A percentile compares a stretch with the other conserved stretches of the same genome.
Evolutionary conservation across 2,797 vertebrate species (phyloP).

Genomic region (Girardinus metallicus): DNA sequence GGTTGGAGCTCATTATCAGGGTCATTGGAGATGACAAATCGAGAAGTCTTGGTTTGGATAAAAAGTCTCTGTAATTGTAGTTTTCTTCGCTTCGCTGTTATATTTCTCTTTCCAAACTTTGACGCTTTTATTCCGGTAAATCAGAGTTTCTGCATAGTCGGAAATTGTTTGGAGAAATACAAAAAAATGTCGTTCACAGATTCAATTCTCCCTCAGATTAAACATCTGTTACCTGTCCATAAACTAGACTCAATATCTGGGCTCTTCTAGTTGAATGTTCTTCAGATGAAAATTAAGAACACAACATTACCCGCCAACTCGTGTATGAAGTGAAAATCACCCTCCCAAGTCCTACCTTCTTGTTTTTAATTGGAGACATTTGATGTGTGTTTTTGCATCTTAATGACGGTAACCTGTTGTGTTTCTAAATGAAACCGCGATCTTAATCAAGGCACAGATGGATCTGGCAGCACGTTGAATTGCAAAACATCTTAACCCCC

Average conservation of each 20-base stretch:
- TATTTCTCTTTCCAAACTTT: neutral
- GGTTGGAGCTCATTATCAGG: constrained; percentile 33
- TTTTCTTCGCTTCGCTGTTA: constrained; percentile 1
- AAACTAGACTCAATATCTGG: neutral
- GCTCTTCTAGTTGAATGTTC: neutral
- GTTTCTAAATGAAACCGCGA: constrained; percentile 23
- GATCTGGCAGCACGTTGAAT: constrained; percentile 25
- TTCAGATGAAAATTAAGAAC: neutral
- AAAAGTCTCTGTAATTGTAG: constrained; percentile 2
- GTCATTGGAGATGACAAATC: constrained; percentile 27
- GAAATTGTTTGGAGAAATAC: neutral
- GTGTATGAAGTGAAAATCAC: neutral
- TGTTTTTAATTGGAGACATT: neutral
- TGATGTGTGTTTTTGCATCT: constrained; percentile 8
- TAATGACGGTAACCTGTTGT: constrained; percentile 24
- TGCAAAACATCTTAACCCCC: constrained; percentile 33
- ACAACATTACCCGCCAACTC: neutral
- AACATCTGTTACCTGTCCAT: neutral
- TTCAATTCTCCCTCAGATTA: neutral
- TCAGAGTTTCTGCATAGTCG: neutral
- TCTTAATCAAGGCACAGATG: constrained; percentile 34
- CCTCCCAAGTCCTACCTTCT: neutral
- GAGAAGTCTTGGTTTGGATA: constrained; percentile 8
- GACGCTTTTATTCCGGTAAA: neutral
- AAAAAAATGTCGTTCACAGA: neutral